Conservation (phyloP, 2,113 vertebrate genomes). For the Heterotis niloticus region DNA sequence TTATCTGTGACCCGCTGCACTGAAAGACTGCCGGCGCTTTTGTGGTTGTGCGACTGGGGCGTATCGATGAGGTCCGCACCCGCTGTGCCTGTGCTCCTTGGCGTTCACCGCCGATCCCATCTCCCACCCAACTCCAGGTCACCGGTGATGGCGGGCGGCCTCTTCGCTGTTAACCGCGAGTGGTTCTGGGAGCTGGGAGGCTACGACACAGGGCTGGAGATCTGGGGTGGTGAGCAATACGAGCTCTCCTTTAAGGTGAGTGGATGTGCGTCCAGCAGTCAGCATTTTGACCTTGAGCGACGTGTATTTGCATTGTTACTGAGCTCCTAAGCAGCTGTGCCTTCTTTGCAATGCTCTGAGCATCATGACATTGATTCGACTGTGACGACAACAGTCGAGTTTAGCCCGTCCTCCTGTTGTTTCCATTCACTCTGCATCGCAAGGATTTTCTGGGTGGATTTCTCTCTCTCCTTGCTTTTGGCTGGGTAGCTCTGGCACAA, state of each 20-base stretch:
- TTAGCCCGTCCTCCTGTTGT: background rate
- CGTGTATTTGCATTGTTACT: background rate
- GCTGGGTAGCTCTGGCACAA: background rate
- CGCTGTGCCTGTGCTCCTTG: too few species aligned
- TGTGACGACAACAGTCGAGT: background rate
- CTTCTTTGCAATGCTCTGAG: background rate
- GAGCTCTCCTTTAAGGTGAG: slow-evolving; percentile 73
- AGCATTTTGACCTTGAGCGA: too few species aligned
- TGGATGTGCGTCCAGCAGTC: background rate
- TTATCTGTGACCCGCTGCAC: background rate
- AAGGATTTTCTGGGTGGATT: background rate
- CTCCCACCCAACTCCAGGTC: slow-evolving; percentile 59
- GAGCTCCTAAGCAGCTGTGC: background rate
- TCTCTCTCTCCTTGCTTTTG: background rate
- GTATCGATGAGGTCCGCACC: too few species aligned
- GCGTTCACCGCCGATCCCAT: background rate
- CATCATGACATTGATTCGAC: background rate
- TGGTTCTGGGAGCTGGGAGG: slow-evolving; percentile 86
- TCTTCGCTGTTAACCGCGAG: slow-evolving; percentile 76
- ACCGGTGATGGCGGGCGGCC: slow-evolving; percentile 85
- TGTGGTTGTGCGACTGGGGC: background rate
- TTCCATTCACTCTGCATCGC: background rate
- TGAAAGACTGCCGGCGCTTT: background rate
- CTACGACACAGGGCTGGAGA: slow-evolving; percentile 78
- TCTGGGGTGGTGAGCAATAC: slow-evolving; percentile 83